Base-by-base conservation (phyloP, 2,888 invertebrate genomes). In the Erynnis tages region DNA sequence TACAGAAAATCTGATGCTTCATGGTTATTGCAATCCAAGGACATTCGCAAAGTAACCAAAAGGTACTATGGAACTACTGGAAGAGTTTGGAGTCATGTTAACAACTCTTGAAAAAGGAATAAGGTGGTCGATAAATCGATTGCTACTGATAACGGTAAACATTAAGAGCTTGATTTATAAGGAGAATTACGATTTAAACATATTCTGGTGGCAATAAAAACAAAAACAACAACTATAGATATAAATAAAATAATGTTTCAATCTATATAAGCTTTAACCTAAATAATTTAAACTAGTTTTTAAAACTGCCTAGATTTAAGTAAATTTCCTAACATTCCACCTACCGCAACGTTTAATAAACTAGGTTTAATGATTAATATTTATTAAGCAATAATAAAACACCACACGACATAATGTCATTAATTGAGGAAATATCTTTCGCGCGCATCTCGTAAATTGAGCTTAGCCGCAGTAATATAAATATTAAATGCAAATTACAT, bases 401-500 rank as follows among this genome's bases (percentile, higher is more conserved):
- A 48, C 27, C 27, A 19, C 27, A 27, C 17, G 37, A 47, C 37
- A 47, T 29, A 29, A 34, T 37, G 14, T 23, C n/a, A 37, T 47
- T 47, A 37, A 47, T 47, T 37, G 37, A 37, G 47, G 29, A 21
- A 38, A 38, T 47, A 38, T 47, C 37, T 37, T 37, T 21, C 37
- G 10, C 29, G 7, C 8, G 14, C 27, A 37, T 37, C 47, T 29
- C 43, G 30, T 41, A 50, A 50, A 50, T 29, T 35, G 13, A 21
- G 27, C 27, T 50, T 21, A 35, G 25, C 14, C 11, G 30, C 21
- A 38, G 19, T 48, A 32, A 27, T 45, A 45, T 30, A 23, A 48
- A 40, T 48, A 48, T 21, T 23, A 38, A 30, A 40, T 43, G 50
- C 35, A 43, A 50, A 50, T 41, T 25, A 35, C 25, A 43, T 35